Evolutionary conservation across 2,888 invertebrate genomes (phyloP).

Genomic region (Phasia obesa): DNA sequence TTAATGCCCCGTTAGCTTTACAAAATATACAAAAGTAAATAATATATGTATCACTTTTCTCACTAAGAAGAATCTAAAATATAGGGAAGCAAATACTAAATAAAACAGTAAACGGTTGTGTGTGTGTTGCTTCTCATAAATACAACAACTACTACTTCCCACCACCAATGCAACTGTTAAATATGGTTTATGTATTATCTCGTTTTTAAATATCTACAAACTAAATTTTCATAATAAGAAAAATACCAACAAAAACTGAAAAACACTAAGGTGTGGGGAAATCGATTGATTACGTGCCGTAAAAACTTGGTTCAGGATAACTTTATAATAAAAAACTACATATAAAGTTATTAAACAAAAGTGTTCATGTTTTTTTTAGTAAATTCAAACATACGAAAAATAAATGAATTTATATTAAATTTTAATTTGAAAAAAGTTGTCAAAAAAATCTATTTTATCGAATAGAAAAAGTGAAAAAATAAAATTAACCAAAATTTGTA

Average conservation of each 20-base stretch:
- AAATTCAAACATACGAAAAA: not conserved
- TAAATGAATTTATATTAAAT: conserved; percentile 8
- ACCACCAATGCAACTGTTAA: too few species aligned
- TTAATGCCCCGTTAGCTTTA: conserved; percentile 1
- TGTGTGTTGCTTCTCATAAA: too few species aligned
- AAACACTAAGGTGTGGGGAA: conserved; percentile 72
- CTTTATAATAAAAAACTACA: conserved; percentile 9
- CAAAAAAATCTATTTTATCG: not conserved
- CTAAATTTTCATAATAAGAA: not conserved
- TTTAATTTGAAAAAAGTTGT: conserved; percentile 7
- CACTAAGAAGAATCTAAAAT: too few species aligned
- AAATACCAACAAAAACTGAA: conserved; percentile 49
- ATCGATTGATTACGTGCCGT: conserved; percentile 73
- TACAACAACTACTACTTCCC: too few species aligned
- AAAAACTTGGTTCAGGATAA: conserved; percentile 45
- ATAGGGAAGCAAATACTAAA: too few species aligned
- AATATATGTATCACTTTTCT: not conserved
- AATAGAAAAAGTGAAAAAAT: conserved; percentile 33
- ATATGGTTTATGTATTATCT: conserved; percentile 47
- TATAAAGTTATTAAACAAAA: not conserved
- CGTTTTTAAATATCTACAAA: conserved; percentile 49
- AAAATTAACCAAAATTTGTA: conserved; percentile 25
- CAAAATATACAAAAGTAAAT: not conserved
- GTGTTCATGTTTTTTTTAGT: not conserved
- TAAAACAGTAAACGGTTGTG: too few species aligned